phyloP scores from a whole-genome alignment of 1,140 invertebrate genomes.

The Formica selysi region DNA sequence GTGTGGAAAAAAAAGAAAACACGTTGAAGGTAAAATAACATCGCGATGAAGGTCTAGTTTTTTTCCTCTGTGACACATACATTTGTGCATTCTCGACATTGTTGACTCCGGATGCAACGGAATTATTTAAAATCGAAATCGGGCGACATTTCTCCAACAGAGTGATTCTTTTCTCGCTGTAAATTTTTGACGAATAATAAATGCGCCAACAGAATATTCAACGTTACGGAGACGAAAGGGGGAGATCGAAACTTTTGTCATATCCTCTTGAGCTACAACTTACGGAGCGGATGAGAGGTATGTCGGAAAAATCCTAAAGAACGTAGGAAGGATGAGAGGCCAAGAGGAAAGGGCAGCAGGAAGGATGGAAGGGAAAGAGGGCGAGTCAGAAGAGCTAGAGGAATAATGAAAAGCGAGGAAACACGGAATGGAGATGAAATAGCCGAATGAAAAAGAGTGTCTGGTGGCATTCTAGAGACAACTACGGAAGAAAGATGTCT shows the following conservation, averaged over 20 bases:
- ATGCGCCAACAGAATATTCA: conserved; percentile 57
- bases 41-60: neutral
- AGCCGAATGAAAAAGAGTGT: conserved; percentile 56
- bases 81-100: neutral
- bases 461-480: conserved; percentile 47
- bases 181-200: conserved; percentile 58
- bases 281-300: conserved; percentile 11
- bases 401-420: conserved; percentile 55
- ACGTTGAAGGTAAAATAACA: neutral
- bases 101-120: conserved; percentile 25
- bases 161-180: conserved; percentile 47
- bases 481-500: conserved; percentile 57
- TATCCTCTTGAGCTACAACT: conserved; percentile 47
- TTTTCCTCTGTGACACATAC: neutral
- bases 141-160: conserved; percentile 14
- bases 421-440: conserved; percentile 56
- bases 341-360: too few relatives aligned
- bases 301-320: conserved; percentile 44
- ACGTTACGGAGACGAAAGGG: conserved; percentile 18
- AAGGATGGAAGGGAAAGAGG: neutral
- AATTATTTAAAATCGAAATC: conserved; percentile 54
- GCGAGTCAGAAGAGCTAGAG: neutral
- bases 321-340: neutral
- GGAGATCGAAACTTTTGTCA: conserved; percentile 55
- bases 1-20: neutral